These are phyloP conservation scores for Neoitamus cyanurus DNA, from an alignment of 2,888 invertebrate genomes.

Conservation along the genomic window DNA sequence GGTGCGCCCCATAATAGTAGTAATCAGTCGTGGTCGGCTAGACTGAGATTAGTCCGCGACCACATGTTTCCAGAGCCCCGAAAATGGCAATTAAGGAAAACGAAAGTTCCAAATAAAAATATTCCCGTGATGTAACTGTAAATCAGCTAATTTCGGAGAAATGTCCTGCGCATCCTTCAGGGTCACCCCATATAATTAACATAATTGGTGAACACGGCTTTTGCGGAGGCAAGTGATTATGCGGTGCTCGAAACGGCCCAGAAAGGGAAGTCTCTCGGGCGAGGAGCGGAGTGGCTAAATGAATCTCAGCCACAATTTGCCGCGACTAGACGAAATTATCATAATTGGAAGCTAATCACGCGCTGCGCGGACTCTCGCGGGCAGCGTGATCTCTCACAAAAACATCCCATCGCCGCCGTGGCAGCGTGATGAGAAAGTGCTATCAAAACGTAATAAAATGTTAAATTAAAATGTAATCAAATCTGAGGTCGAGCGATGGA, in stretches of 20 bases:
- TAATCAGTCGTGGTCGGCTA: conserved; percentile 8
- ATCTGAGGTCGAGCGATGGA: not conserved
- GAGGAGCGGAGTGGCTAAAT: not conserved
- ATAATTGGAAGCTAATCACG: conserved; percentile 31
- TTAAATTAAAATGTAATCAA: not conserved
- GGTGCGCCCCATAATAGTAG: not conserved
- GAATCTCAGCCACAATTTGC: conserved; percentile 26
- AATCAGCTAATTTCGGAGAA: conserved; percentile 19
- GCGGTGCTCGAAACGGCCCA: not conserved
- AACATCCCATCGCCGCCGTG: not conserved
- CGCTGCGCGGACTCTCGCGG: not conserved
- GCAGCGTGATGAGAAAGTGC: not conserved
- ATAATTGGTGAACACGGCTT: conserved; percentile 49
- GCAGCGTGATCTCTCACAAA: not conserved
- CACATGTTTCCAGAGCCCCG: not conserved
- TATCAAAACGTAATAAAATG: not conserved
- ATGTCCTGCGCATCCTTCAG: conserved; percentile 37
- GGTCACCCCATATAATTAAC: conserved; percentile 45
- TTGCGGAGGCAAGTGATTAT: conserved; percentile 39
- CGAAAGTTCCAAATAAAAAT: not conserved
- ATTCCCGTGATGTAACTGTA: conserved; percentile 21
- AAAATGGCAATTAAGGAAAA: not conserved
- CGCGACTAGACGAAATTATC: conserved; percentile 37
- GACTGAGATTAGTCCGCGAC: conserved; percentile 13
- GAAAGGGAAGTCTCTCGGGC: not conserved